These are phyloP conservation scores for Rousettus leschenaultii DNA, from an alignment of 2,113 vertebrate species.

Conservation along the genomic window DNA sequence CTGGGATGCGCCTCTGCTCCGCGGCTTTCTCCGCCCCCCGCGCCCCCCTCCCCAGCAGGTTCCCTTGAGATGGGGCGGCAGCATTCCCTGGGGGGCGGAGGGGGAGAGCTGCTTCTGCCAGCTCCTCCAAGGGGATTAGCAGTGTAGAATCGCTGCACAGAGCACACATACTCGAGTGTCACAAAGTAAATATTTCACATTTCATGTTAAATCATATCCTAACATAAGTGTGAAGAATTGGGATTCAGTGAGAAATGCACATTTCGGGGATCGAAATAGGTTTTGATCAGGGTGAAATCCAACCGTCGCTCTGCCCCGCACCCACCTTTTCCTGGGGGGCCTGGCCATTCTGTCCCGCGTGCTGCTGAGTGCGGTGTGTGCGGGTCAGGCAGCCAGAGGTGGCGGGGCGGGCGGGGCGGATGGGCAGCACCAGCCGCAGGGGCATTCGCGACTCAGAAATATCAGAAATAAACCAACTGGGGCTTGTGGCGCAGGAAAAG, in stretches of 20 bases:
- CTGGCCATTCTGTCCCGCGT: background rate
- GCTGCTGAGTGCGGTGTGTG: rapidly evolving
- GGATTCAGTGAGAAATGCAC: conserved; percentile 61
- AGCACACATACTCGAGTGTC: background rate
- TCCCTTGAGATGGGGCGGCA: background rate
- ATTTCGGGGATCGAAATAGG: conserved; percentile 30
- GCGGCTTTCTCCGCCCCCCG: too few species aligned
- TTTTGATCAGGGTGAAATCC: conserved; percentile 1
- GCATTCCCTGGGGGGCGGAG: background rate
- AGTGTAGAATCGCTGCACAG: background rate
- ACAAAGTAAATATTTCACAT: conserved; percentile 67
- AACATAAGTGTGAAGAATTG: conserved; percentile 66
- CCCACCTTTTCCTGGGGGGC: background rate
- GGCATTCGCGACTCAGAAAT: background rate
- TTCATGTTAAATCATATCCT: conserved; percentile 69
- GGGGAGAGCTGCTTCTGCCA: background rate
- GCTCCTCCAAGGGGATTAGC: conserved; percentile 36
- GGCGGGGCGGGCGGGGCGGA: rapidly evolving
- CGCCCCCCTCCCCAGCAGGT: background rate
- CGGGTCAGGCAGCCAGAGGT: rapidly evolving
- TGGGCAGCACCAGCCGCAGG: rapidly evolving
- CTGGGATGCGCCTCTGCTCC: rapidly evolving
- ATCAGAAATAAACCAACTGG: too few species aligned
- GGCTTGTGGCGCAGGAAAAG: background rate
- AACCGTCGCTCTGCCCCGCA: background rate